Percentiles rank a stretch among this genome's conserved stretches.
These are phyloP conservation scores for Poecilia gillii DNA, from an alignment of 2,797 vertebrate species.

Conservation along the genomic window DNA sequence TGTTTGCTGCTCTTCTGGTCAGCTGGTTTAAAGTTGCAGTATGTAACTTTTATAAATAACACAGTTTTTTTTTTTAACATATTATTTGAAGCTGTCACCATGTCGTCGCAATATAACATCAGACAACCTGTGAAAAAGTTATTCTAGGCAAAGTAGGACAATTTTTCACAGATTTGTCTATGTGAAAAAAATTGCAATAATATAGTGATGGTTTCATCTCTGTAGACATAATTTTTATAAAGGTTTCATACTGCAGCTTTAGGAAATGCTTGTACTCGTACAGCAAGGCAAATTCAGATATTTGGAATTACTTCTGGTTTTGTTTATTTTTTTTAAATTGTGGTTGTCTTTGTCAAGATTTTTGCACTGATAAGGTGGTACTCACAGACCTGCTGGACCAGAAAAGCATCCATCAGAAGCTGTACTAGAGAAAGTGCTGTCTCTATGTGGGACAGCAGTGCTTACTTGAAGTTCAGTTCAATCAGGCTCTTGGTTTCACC, in stretches of 20 bases:
- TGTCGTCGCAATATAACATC: background rate
- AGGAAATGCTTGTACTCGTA: too few species aligned
- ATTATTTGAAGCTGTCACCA: background rate
- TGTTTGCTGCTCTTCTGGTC: background rate
- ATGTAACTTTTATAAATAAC: background rate
- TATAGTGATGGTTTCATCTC: too few species aligned
- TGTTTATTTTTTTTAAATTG: too few species aligned
- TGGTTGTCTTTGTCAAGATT: background rate
- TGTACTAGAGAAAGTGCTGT: background rate
- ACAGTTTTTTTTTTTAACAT: background rate
- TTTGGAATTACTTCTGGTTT: too few species aligned
- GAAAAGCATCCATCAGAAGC: too few species aligned
- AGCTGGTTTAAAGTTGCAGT: background rate
- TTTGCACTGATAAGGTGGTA: background rate
- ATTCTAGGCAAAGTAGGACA: too few species aligned
- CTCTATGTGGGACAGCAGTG: background rate
- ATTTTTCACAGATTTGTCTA: too few species aligned
- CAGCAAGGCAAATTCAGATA: too few species aligned
- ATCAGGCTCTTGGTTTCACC: background rate
- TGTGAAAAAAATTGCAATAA: too few species aligned
- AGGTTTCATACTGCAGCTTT: too few species aligned
- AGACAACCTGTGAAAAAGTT: background rate
- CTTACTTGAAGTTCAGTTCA: background rate
- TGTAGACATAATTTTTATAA: too few species aligned
- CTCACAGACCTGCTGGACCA: background rate